Percentiles rank a stretch among this genome's conserved stretches.
These are phyloP conservation scores for Isaurus tuberculatus DNA, from an alignment of 92 coral and sea anemone species.

Conservation along the genomic window DNA sequence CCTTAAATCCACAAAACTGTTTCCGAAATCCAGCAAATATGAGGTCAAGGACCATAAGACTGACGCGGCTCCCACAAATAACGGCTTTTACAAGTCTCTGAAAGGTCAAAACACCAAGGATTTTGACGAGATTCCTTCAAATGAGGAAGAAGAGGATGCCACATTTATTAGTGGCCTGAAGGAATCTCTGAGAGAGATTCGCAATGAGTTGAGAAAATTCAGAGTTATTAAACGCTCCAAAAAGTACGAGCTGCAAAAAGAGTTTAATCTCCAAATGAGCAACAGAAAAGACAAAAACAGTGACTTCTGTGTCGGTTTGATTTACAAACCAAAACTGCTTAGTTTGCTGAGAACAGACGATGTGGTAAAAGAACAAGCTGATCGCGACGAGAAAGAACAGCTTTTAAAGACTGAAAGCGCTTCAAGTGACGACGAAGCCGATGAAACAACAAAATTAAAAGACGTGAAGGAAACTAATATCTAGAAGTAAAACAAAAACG, in stretches of 20 bases:
- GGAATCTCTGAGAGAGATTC: conserved; percentile 57
- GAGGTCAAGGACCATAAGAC: conserved; percentile 48
- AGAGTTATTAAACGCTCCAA: conserved; percentile 41
- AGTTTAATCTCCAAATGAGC: neutral
- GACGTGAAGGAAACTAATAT: conserved; percentile 11
- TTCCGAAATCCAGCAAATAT: conserved; percentile 71
- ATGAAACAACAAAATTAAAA: conserved; percentile 4
- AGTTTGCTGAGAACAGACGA: conserved; percentile 7
- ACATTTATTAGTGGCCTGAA: conserved; percentile 61
- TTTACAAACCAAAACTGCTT: conserved; percentile 27
- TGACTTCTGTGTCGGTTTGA: conserved; percentile 23
- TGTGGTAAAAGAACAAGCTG: neutral
- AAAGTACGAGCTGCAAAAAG: conserved; percentile 60
- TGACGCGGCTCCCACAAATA: conserved; percentile 20
- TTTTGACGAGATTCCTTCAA: conserved; percentile 3
- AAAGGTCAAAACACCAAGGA: conserved; percentile 40
- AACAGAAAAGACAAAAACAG: neutral
- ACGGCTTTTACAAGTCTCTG: conserved; percentile 65
- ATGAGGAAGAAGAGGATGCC: conserved; percentile 44
- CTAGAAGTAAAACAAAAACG: neutral
- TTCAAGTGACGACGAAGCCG: neutral
- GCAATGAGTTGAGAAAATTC: conserved; percentile 12
- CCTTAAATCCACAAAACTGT: conserved; percentile 59
- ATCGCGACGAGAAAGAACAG: conserved; percentile 2
- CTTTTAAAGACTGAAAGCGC: conserved; percentile 14